phyloP scores from a whole-genome alignment of 2,888 invertebrate genomes.

The Syrista parreyssii region DNA sequence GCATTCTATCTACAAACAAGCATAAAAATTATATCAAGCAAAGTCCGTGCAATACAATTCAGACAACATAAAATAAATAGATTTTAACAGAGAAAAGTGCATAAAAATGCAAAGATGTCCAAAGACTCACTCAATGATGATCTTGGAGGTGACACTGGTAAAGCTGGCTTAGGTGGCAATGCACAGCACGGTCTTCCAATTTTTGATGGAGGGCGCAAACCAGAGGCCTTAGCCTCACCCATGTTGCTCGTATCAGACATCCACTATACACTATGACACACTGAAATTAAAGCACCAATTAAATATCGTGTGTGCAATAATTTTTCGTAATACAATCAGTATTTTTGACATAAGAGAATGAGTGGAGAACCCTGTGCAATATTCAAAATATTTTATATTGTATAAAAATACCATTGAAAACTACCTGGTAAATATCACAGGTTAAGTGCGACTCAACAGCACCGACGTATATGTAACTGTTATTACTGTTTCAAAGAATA shows the following conservation, averaged over 20 bases:
- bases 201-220: conserved; percentile 74
- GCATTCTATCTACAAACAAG: background rate
- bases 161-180: conserved; percentile 75
- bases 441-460: background rate
- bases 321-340: background rate
- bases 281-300: background rate
- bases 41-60: conserved; percentile 16
- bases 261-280: conserved; percentile 3
- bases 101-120: conserved; percentile 4
- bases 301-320: background rate
- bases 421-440: background rate
- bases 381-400: background rate
- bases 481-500: background rate
- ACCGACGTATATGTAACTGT: background rate
- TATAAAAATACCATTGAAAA: background rate
- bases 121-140: conserved; percentile 36
- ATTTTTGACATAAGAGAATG: background rate
- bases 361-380: background rate
- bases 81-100: background rate
- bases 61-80: background rate
- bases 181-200: conserved; percentile 76
- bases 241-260: conserved; percentile 27
- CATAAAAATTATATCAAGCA: background rate
- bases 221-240: conserved; percentile 70
- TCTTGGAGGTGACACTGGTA: conserved; percentile 71